Percentiles rank a stretch among this genome's conserved stretches.
Evolutionary conservation across 2,797 vertebrate genomes (phyloP).

Genomic region (Stomatorhinus walkeri): DNA sequence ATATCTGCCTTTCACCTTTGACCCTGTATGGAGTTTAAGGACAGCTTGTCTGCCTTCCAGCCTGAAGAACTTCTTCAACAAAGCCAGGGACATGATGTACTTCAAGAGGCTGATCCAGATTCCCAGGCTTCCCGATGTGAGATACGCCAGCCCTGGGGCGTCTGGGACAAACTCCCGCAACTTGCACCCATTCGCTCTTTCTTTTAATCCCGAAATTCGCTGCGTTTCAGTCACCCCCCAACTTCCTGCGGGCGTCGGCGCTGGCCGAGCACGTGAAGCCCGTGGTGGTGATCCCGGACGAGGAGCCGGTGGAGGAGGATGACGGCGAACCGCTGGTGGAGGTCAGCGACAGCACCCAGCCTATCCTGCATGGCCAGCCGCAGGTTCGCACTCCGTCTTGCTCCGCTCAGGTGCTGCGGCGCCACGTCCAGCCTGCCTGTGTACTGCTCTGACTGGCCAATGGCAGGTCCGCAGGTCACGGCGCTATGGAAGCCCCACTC

Average conservation of each 20-base stretch:
- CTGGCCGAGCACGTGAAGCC: slow-evolving; percentile 92
- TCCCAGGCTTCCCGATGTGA: slow-evolving; percentile 86
- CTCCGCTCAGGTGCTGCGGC: background rate
- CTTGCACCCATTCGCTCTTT: background rate
- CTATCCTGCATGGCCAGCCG: slow-evolving; percentile 50
- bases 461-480: background rate
- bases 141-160: background rate
- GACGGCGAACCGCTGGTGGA: slow-evolving; percentile 86
- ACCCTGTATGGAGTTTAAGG: background rate
- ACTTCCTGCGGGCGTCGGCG: slow-evolving; percentile 85
- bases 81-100: slow-evolving; percentile 86
- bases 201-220: background rate
- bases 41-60: slow-evolving; percentile 47
- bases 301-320: slow-evolving; percentile 72
- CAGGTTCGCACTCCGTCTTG: slow-evolving; percentile 42
- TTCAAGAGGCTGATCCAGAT: slow-evolving; percentile 98
- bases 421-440: background rate
- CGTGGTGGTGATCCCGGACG: slow-evolving; percentile 85
- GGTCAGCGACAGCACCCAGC: slow-evolving; percentile 58
- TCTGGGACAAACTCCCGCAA: background rate
- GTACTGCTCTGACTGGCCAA: background rate
- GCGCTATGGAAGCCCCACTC: background rate
- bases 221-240: slow-evolving; percentile 72
- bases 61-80: slow-evolving; percentile 88
- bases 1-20: background rate